A percentile compares a stretch with the other conserved stretches of the same genome.
phyloP scores from a whole-genome alignment of 2,797 vertebrate genomes.

The Taenioides sp. region DNA sequence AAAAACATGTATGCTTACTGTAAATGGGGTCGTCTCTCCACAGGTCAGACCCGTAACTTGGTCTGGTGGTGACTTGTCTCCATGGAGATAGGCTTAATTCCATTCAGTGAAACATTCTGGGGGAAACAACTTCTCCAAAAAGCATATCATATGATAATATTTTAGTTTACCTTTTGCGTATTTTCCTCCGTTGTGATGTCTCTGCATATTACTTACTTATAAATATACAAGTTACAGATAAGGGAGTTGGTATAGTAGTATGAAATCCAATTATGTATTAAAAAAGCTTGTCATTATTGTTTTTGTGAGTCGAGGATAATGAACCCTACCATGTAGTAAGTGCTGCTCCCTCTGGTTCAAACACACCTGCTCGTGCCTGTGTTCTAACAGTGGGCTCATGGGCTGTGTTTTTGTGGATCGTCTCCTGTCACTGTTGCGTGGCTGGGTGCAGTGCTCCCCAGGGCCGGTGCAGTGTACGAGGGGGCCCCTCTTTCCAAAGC shows the following conservation, averaged over 20 bases:
- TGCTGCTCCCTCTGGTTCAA: conserved; percentile 49
- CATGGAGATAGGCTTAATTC: too few relatives aligned
- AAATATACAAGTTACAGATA: too few relatives aligned
- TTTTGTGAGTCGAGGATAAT: conserved; percentile 28
- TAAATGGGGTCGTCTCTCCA: too few relatives aligned
- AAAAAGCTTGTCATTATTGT: neutral
- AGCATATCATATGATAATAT: too few relatives aligned
- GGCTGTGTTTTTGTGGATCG: conserved; percentile 62
- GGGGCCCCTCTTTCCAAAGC: conserved; percentile 71
- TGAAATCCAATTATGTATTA: too few relatives aligned
- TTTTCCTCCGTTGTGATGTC: neutral
- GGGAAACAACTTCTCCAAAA: too few relatives aligned
- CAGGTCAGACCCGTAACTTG: too few relatives aligned
- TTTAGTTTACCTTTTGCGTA: neutral
- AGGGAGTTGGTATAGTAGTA: too few relatives aligned
- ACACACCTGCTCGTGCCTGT: conserved; percentile 59
- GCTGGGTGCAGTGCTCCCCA: conserved; percentile 59
- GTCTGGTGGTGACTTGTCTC: too few relatives aligned
- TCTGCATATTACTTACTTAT: neutral
- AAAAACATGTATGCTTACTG: too few relatives aligned
- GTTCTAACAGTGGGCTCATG: conserved; percentile 55
- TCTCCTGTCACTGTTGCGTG: conserved; percentile 63
- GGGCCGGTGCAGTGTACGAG: conserved; percentile 66
- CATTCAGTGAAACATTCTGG: too few relatives aligned
- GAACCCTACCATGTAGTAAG: conserved; percentile 39